These are phyloP conservation scores for Colletes gigas DNA, from an alignment of 1,140 invertebrate species.

Conservation along the genomic window DNA sequence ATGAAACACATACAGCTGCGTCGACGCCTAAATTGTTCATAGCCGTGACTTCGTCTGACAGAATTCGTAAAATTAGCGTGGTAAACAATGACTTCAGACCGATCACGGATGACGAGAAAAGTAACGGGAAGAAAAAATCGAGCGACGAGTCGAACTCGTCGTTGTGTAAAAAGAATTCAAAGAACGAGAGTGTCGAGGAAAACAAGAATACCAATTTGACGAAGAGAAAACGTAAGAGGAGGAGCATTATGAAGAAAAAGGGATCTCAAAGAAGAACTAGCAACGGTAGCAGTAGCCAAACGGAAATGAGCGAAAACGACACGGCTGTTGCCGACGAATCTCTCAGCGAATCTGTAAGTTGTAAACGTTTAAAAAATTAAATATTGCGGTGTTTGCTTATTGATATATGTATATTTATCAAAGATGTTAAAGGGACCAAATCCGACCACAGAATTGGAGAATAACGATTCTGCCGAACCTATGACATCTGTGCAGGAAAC, in stretches of 20 bases:
- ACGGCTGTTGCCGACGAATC: constrained; percentile 55
- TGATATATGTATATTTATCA: constrained; percentile 34
- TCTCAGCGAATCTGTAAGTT: constrained; percentile 68
- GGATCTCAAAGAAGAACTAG: constrained; percentile 87
- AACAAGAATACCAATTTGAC: constrained; percentile 74
- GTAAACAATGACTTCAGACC: constrained; percentile 84
- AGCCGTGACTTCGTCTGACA: constrained; percentile 75
- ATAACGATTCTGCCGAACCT: constrained; percentile 41
- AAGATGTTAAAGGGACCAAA: constrained; percentile 70
- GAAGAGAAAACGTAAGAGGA: constrained; percentile 89
- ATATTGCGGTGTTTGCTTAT: not conserved
- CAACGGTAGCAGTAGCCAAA: constrained; percentile 76
- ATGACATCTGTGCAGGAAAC: constrained; percentile 37
- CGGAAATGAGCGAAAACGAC: constrained; percentile 75
- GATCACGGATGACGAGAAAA: constrained; percentile 76
- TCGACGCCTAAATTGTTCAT: constrained; percentile 76
- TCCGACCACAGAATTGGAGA: constrained; percentile 67
- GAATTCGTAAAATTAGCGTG: constrained; percentile 78
- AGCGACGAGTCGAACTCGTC: constrained; percentile 67
- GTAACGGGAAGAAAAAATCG: constrained; percentile 69
- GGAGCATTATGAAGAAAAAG: constrained; percentile 89
- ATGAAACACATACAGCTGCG: constrained; percentile 62
- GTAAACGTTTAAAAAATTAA: not conserved
- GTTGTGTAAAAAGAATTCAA: constrained; percentile 70
- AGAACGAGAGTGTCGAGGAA: constrained; percentile 73